These are phyloP conservation scores for Apeira syringaria DNA, from an alignment of 2,888 invertebrate genomes.

Conservation along the genomic window DNA sequence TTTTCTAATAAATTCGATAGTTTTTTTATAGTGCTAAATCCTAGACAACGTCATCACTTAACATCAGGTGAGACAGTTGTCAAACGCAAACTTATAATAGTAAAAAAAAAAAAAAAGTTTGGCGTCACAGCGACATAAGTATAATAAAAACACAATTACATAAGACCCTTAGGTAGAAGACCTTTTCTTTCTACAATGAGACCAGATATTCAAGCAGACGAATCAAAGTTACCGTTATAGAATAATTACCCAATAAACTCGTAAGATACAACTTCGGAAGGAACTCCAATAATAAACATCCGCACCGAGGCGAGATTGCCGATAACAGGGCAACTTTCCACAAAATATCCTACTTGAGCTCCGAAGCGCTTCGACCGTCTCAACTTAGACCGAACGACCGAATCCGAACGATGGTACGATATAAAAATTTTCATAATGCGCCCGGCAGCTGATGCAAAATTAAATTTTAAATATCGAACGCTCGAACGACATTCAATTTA, in stretches of 20 bases:
- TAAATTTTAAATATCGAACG: constrained; percentile 80
- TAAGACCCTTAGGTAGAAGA: too few relatives aligned
- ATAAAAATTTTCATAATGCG: constrained; percentile 70
- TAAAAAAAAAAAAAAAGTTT: too few relatives aligned
- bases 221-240: background rate
- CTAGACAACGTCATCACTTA: too few relatives aligned
- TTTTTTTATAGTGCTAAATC: too few relatives aligned
- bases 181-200: too few relatives aligned
- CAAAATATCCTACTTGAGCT: constrained; percentile 23
- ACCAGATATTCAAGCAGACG: background rate
- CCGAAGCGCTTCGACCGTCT: constrained; percentile 9
- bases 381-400: constrained; percentile 11
- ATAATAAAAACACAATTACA: too few relatives aligned
- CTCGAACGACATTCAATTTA: constrained; percentile 59
- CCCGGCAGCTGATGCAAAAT: constrained; percentile 73
- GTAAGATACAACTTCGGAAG: constrained; percentile 9
- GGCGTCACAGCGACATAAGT: too few relatives aligned
- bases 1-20: too few relatives aligned
- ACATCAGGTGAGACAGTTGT: too few relatives aligned
- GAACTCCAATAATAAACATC: constrained; percentile 18
- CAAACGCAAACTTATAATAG: too few relatives aligned
- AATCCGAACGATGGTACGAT: constrained; percentile 35
- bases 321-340: constrained; percentile 27
- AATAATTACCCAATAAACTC: constrained; percentile 13
- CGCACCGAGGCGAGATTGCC: constrained; percentile 17